Base-by-base conservation (phyloP, 2,113 vertebrate species). In the Cheilinus undulatus region DNA sequence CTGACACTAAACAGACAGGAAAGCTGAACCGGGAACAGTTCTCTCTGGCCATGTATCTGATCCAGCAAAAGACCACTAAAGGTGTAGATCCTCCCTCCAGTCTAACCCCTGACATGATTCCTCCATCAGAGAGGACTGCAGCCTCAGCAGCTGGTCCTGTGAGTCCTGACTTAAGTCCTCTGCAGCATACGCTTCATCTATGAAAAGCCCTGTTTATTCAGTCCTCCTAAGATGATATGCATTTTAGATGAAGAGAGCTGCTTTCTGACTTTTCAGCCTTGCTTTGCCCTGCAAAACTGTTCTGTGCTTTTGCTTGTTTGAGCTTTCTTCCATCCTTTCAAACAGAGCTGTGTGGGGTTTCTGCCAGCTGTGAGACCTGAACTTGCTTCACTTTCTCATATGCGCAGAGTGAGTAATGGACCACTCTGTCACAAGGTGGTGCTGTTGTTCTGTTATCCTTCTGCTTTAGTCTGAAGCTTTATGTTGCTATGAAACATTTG, bases 1-100 rank as follows among this genome's bases (percentile, higher is more conserved):
- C 98, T 3, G 98, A 99, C 83, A 99, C 96, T 0, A 95, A 95
- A 61, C 94, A 96, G 79, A 92, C 92, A 13, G 98, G 98, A 17
- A 98, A 97, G 87, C 92, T 99, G 57, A 97, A 89, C 86, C 94
- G 93, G 72, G 98, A 99, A 73, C 98, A 99, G 86, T 99, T 99
- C 84, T 95, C 95, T 8, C 88, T 99, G n/a, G 97, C 98, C 82
- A 98, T 99, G 97, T 92, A 96, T 88, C 91, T 99, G 73, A 98
- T 99, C 60, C 96, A 99, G 32, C 96, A 97, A 93, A 97, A 96
- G 81, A 94, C 97, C 87, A 95, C 87, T 77, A 97, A 97, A 89
- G 97, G 95, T 58, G 73, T 95, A 14, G 98, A 99, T 66, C 97
- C 97, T 20, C 98, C 98, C 1, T 94, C 97, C 60, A 90, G 86